A percentile compares a stretch with the other conserved stretches of the same genome.
Evolutionary conservation across 2,888 invertebrate genomes (phyloP).

Genomic region (Oscheius sp.): DNA sequence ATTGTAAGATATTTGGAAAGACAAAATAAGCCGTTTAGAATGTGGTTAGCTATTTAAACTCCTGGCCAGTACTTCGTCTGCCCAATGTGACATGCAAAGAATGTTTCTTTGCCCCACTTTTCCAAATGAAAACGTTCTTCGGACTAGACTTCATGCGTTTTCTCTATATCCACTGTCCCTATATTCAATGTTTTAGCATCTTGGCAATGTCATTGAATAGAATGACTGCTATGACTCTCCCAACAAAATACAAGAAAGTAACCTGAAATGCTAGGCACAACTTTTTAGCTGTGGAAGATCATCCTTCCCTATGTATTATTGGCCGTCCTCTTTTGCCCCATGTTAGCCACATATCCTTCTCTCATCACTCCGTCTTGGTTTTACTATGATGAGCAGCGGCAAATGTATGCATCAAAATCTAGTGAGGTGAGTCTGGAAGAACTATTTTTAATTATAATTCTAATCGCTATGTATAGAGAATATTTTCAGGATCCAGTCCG

Average conservation of each 20-base stretch:
- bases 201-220: not conserved
- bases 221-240: not conserved
- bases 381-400: not conserved
- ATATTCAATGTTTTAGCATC: not conserved
- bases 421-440: too few species aligned
- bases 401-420: not conserved
- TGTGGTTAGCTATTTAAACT: not conserved
- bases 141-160: not conserved
- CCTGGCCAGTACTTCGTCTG: not conserved
- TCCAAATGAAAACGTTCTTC: not conserved
- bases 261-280: not conserved
- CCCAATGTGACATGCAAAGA: not conserved
- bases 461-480: too few species aligned
- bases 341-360: not conserved
- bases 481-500: too few species aligned
- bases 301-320: too few species aligned
- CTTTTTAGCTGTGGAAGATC: not conserved
- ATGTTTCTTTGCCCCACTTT: not conserved
- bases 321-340: too few species aligned
- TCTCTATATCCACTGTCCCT: not conserved
- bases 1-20: not conserved
- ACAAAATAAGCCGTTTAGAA: not conserved
- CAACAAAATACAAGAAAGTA: not conserved
- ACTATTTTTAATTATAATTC: too few species aligned
- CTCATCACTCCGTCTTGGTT: not conserved